These are phyloP conservation scores for Acomys russatus DNA, from an alignment of 2,797 vertebrate genomes.

Conservation along the genomic window DNA sequence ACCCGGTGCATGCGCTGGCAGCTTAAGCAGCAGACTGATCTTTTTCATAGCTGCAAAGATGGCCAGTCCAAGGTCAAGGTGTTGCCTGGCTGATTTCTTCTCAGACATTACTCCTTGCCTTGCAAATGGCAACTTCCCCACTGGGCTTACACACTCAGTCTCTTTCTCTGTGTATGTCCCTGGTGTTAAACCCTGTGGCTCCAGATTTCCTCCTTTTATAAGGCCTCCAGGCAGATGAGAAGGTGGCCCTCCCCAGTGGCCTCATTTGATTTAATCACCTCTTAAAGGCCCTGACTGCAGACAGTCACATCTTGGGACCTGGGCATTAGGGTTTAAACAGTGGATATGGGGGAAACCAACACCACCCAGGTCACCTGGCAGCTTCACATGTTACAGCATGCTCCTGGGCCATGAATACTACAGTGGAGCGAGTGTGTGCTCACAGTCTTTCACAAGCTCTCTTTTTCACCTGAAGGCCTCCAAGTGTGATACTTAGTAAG, in stretches of 20 bases:
- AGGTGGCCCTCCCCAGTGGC: background rate
- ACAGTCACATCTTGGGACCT: background rate
- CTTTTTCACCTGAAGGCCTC: background rate
- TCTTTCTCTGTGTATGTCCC: too few species aligned
- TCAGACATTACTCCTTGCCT: background rate
- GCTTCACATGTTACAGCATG: background rate
- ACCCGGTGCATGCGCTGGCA: background rate
- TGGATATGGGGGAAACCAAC: background rate
- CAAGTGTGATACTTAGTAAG: background rate
- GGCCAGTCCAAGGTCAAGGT: background rate
- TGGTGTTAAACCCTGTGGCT: background rate
- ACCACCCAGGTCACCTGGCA: background rate
- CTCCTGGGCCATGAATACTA: fast-evolving
- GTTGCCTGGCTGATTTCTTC: background rate
- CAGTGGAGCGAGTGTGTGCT: fast-evolving
- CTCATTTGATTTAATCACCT: background rate
- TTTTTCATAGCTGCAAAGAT: background rate
- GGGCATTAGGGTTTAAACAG: background rate
- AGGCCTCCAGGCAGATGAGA: background rate
- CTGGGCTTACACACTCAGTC: fast-evolving
- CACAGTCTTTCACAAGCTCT: background rate
- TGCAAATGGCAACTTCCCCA: background rate
- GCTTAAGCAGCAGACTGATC: background rate
- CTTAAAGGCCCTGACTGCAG: background rate
- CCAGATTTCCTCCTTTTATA: background rate